Evolutionary conservation across 92 coral and sea anemone species (phyloP), one percentile per base, ranked within the genome.

Genomic region (Siderastrea radians): DNA sequence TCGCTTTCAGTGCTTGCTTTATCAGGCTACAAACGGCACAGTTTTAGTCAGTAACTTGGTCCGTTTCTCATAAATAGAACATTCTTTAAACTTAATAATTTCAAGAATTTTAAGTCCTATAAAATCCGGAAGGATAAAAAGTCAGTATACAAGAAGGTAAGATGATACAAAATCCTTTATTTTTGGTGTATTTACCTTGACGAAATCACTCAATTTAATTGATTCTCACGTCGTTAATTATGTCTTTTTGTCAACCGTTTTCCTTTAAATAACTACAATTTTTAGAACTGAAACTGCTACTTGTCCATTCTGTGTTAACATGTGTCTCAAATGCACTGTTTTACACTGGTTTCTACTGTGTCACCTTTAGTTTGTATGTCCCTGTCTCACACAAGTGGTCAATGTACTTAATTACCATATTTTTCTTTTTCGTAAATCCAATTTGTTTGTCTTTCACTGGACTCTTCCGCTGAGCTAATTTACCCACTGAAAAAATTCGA

Each of bases 101-200:
- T n/a, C 17, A 82, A 71, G 59, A 2, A 82, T 82, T 82, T 71
- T 82, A 71, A 81, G 53, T 69, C 52, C 26, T 46, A 38, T 57
- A 46, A 81, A 82, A 70, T 82, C 86, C 86, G 86, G 86, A 82
- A 82, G 77, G 78, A 82, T 82, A 74, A 13, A 74, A 53, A 38
- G 48, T 9, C 52, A 69, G 55, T 46, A 57, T 57, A 59, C 57
- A 43, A 71, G 75, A n/a, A 55, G 49, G 77, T 47, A 82, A 82
- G 16, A 12, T 38, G 86, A 82, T 82, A 77, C 64, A 43, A 81
- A 82, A 82, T 54, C 78, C 78, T 54, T 71, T 69, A 70, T 19
- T 58, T 66, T 61, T 64, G 5, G 50, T 26, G 51, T 66, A 51
- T 53, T 50, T 51, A 79, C 45, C 38, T 58, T 13, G 3, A 1